Evolutionary conservation across 2,113 vertebrate species (phyloP), one percentile per base, ranked within the genome.

Genomic region (Gobio gobio): DNA sequence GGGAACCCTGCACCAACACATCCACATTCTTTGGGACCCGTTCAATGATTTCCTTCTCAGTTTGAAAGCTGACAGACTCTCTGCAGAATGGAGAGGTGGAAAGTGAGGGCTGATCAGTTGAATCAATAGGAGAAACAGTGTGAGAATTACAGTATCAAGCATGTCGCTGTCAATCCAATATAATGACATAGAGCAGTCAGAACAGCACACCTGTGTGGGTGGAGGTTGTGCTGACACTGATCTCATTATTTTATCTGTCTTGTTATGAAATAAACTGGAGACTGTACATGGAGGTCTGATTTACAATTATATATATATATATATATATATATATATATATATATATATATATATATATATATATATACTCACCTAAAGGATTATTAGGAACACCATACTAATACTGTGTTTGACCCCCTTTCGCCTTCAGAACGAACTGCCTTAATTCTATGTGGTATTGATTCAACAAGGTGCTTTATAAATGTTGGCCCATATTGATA

Each of bases 91-190:
- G 26, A 66, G 61, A 63, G 45, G 26, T 49, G 79, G 45, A 66
- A 81, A 81, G 61, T 33, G 45, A 81, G 10, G 43, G 61, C 61
- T 49, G 45, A 81, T 51, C 78, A 81, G 79, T 14, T 81, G 45
- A 81, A 68, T 81, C 61, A 81, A 68, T 68, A 54, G 43, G 5
- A 81, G 63, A 80, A 80, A 47, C 3, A 24, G 54, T 79, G 56
- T 79, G 58, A 29, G 78, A 80, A 80, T 80, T 80, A 64, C 43
- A 80, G 40, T 80, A 80, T 80, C 58, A 80, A 80, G 58, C 58
- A 29, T 63, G 29, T 64, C 4, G 2, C 58, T 80, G 78, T 47
- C 78, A 80, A 63, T 80, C 58, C n/a, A 80, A 80, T 80, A 47
- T 64, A 80, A 64, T 80, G 78, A 80, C 58, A 78, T 22, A n/a